phyloP scores from a whole-genome alignment of 2,113 vertebrate genomes.

The Corythornis cristatus region DNA sequence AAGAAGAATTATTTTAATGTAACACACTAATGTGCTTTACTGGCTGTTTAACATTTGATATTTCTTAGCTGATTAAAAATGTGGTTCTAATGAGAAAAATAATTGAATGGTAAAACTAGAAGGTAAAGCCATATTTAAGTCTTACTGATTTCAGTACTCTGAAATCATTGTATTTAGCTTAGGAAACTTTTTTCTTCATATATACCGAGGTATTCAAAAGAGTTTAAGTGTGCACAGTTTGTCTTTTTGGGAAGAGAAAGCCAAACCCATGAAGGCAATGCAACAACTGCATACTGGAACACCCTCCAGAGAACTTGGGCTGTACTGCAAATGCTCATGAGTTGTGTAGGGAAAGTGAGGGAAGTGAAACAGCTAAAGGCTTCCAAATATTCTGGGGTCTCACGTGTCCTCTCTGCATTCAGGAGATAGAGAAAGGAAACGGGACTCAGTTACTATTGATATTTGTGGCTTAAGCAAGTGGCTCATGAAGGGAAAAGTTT shows the following conservation, averaged over 20 bases:
- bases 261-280: background rate
- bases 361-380: background rate
- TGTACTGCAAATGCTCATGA: background rate
- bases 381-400: background rate
- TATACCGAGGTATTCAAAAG: background rate
- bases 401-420: background rate
- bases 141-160: background rate
- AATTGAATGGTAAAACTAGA: constrained; percentile 26
- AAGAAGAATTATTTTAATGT: constrained; percentile 10
- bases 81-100: constrained; percentile 34
- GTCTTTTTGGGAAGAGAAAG: background rate
- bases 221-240: background rate
- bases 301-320: background rate
- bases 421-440: background rate
- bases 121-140: background rate
- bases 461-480: background rate
- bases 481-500: background rate
- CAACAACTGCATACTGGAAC: background rate
- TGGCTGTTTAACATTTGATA: constrained; percentile 18
- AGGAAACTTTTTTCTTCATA: background rate
- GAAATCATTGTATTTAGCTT: background rate
- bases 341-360: background rate
- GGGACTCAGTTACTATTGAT: background rate
- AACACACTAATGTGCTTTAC: constrained; percentile 7
- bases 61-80: constrained; percentile 34